Base-by-base conservation (phyloP, 2,113 vertebrate species). In the Engraulis encrasicolus region DNA sequence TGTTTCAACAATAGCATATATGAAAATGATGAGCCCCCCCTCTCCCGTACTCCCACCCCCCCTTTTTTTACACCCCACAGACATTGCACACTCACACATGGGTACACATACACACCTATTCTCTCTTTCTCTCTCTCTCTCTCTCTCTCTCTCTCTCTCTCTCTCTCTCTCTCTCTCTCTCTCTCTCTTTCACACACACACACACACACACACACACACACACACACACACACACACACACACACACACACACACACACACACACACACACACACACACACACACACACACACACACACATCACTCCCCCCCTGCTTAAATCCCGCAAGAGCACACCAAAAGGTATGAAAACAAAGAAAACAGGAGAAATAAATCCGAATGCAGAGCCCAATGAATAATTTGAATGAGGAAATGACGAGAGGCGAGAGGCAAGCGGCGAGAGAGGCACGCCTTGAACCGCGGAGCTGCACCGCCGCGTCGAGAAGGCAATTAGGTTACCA, bases 281-380 rank as follows among this genome's bases (percentile, higher is more conserved):
- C 58, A 27, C 58, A 7, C 20, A 9, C 23, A 2, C 52, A 58
- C 52, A 58, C 52, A 61, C 58, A 61, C 58, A 61, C 58, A 61
- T 1, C n/a, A 27, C 91, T 92, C 86, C 89, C 92, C 91, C 92
- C 91, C 90, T 92, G 81, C 93, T 93, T 91, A 94, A 95, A 94
- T 95, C 94, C 94, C 95, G 89, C 90, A 92, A 95, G 95, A 95
- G 92, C 93, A 93, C 93, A 95, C 93, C 93, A 94, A 95, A 95
- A 9, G 94, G 93, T 93, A 95, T 92, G 92, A 94, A 94, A 94
- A 95, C 93, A 93, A 93, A 92, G 91, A 91, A 93, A 92, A n/a
- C 92, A 91, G 91, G 82, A 90, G 91, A 94, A 94, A 94, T 94
- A 94, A 94, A 94, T 93, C 92, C 92, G 84, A 92, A 94, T 88